Evolutionary conservation across 2,888 invertebrate genomes (phyloP).

Genomic region (Eudemis profundana): DNA sequence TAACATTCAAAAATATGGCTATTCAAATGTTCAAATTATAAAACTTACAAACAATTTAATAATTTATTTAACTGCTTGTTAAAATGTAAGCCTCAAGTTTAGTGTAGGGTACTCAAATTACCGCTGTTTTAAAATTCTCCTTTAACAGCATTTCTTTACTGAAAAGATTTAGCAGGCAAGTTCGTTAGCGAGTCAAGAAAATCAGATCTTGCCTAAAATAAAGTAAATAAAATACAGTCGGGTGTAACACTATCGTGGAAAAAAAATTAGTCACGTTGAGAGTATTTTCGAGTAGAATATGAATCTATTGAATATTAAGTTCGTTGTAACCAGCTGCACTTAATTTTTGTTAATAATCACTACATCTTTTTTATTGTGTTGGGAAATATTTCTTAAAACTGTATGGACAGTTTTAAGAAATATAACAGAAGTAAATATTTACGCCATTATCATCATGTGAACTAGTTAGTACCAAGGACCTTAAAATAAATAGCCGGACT

Average conservation of each 20-base stretch:
- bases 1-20: too few relatives aligned
- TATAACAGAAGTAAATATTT: too few relatives aligned
- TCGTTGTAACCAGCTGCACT: too few relatives aligned
- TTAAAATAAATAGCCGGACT: too few relatives aligned
- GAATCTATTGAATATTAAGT: background rate
- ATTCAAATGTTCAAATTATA: too few relatives aligned
- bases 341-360: too few relatives aligned
- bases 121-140: background rate
- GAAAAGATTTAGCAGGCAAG: background rate
- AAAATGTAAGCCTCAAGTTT: background rate
- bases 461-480: too few relatives aligned
- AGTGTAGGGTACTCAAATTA: background rate
- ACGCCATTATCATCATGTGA: too few relatives aligned
- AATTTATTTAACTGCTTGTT: background rate
- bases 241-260: background rate
- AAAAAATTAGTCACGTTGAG: background rate
- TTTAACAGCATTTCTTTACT: background rate
- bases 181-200: constrained; percentile 4
- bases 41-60: background rate
- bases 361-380: too few relatives aligned
- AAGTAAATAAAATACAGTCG: background rate
- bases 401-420: too few relatives aligned
- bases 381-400: too few relatives aligned
- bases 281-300: background rate
- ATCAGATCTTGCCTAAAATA: background rate